Percentiles rank a stretch among this genome's conserved stretches.
These are phyloP conservation scores for Epinephelus lanceolatus DNA, from an alignment of 2,113 vertebrate species.

Conservation along the genomic window DNA sequence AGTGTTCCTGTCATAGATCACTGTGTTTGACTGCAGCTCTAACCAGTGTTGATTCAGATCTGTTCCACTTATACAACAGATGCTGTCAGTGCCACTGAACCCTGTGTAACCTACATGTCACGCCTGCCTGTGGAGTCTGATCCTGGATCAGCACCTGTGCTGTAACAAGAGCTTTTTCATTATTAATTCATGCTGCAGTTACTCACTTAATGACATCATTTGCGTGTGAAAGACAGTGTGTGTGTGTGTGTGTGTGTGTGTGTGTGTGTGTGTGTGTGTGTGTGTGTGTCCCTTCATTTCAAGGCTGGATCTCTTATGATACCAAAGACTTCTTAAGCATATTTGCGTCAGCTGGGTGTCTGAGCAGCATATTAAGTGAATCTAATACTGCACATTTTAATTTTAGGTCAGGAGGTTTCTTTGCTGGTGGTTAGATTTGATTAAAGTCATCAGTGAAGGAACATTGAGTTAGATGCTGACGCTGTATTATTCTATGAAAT, in stretches of 20 bases:
- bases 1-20: too few species aligned
- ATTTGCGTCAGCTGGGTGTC: background rate
- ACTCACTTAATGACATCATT: constrained; percentile 8
- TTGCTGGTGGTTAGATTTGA: constrained; percentile 1
- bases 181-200: constrained; percentile 17
- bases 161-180: constrained; percentile 40
- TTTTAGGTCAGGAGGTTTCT: background rate
- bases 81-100: background rate
- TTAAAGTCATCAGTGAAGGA: background rate
- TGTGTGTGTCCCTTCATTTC: background rate
- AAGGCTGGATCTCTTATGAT: background rate
- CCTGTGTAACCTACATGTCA: background rate
- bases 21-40: background rate
- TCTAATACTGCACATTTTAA: background rate
- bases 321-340: background rate
- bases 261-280: too few species aligned
- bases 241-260: background rate
- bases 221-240: background rate
- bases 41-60: background rate
- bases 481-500: background rate
- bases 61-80: background rate
- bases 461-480: background rate
- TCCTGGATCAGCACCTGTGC: constrained; percentile 5
- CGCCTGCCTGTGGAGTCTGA: constrained; percentile 6
- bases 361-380: background rate